A percentile compares a stretch with the other conserved stretches of the same genome.
Evolutionary conservation across 2,797 vertebrate species (phyloP).

Genomic region (Chelon labrosus): DNA sequence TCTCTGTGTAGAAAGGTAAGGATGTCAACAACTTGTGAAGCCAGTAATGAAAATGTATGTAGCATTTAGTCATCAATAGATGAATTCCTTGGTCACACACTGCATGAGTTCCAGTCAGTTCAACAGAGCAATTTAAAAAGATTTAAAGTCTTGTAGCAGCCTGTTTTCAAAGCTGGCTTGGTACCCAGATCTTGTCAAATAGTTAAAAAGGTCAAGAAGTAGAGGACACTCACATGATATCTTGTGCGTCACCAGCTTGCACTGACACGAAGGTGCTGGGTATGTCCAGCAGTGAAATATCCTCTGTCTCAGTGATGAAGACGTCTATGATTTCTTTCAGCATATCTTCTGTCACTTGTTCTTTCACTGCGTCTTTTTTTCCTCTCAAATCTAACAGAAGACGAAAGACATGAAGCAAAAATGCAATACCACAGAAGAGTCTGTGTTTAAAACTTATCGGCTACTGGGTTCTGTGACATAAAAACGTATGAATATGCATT

Average conservation of each 20-base stretch:
- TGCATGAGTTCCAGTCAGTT: background rate
- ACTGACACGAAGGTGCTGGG: constrained; percentile 79
- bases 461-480: background rate
- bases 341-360: constrained; percentile 80
- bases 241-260: constrained; percentile 83
- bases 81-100: background rate
- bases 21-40: constrained; percentile 3
- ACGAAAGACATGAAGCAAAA: background rate
- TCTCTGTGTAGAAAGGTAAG: constrained; percentile 69
- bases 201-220: too few species aligned
- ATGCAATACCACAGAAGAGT: background rate
- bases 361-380: constrained; percentile 69
- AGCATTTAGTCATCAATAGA: background rate
- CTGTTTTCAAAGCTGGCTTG: background rate
- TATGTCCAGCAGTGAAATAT: constrained; percentile 85
- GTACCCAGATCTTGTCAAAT: background rate
- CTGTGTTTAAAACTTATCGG: too few species aligned
- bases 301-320: constrained; percentile 87
- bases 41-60: background rate
- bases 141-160: background rate
- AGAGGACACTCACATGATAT: constrained; percentile 75
- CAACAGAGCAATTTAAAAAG: background rate
- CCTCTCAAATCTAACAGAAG: constrained; percentile 77
- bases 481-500: too few species aligned
- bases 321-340: constrained; percentile 81